Percentiles rank a stretch among this genome's conserved stretches.
These are phyloP conservation scores for Drosophila anomalata DNA, from an alignment of 2,888 invertebrate species.

Conservation along the genomic window DNA sequence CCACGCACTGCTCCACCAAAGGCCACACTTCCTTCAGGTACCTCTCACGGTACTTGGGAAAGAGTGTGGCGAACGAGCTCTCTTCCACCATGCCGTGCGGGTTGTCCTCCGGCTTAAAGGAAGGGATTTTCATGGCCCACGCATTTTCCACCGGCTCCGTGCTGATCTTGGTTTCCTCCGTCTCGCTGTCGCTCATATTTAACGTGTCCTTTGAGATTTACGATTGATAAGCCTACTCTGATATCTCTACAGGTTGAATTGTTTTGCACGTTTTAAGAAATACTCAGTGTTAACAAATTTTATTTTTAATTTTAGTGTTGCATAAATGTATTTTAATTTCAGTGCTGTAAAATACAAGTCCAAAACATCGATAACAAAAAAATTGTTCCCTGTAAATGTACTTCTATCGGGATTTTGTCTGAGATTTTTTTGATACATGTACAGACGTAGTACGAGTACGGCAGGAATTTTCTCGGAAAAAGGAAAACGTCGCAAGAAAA, in stretches of 20 bases:
- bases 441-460: constrained; percentile 6
- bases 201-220: neutral
- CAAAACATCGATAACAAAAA: too few relatives aligned
- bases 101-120: constrained; percentile 95
- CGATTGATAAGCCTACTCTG: neutral
- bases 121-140: constrained; percentile 93
- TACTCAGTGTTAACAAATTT: neutral
- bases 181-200: constrained; percentile 79
- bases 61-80: constrained; percentile 97
- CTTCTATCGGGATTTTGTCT: too few relatives aligned
- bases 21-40: constrained; percentile 98
- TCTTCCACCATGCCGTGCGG: constrained; percentile 93
- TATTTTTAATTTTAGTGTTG: too few relatives aligned
- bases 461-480: constrained; percentile 19
- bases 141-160: constrained; percentile 91
- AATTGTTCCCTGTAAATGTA: too few relatives aligned
- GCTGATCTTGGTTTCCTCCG: constrained; percentile 66
- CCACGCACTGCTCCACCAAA: constrained; percentile 93
- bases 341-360: too few relatives aligned
- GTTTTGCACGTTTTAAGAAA: constrained; percentile 51
- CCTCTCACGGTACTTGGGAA: constrained; percentile 98
- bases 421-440: too few relatives aligned
- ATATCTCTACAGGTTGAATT: constrained; percentile 13
- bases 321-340: too few relatives aligned
- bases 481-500: constrained; percentile 17